Evolutionary conservation across 2,797 vertebrate genomes (phyloP).

Genomic region (Apodemus agrarius): DNA sequence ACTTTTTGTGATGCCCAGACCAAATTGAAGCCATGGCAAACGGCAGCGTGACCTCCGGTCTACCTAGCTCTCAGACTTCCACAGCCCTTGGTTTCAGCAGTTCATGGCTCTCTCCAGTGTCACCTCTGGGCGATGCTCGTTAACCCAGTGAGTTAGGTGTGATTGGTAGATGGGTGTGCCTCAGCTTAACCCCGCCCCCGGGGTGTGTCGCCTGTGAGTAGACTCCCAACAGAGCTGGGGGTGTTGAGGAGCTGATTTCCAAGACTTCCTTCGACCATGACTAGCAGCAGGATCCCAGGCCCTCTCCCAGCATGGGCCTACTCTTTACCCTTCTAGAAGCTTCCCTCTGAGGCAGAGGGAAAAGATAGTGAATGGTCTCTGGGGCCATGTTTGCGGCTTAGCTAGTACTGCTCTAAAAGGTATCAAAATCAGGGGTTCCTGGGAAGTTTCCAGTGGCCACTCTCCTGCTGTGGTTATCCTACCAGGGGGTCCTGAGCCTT

Average conservation of each 20-base stretch:
- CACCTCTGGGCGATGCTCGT: slow-evolving; percentile 35
- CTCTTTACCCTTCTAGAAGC: neutral
- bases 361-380: neutral
- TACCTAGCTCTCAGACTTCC: slow-evolving; percentile 27
- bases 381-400: neutral
- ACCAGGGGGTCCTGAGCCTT: neutral
- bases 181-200: neutral
- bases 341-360: neutral
- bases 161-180: neutral
- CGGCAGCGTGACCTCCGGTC: slow-evolving; percentile 28
- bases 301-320: accelerated
- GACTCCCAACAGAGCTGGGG: neutral
- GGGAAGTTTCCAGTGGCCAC: neutral
- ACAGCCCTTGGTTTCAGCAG: slow-evolving; percentile 54
- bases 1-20: slow-evolving; percentile 63
- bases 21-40: slow-evolving; percentile 21
- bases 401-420: neutral
- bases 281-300: neutral
- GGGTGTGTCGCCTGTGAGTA: neutral
- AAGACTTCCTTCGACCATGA: neutral
- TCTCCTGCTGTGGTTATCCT: neutral
- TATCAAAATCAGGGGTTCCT: neutral
- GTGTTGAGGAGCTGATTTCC: neutral
- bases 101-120: slow-evolving; percentile 40
- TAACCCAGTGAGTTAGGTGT: slow-evolving; percentile 2